Evolutionary conservation across 2,888 invertebrate species (phyloP).

Genomic region (Acanthoscelides obtectus): DNA sequence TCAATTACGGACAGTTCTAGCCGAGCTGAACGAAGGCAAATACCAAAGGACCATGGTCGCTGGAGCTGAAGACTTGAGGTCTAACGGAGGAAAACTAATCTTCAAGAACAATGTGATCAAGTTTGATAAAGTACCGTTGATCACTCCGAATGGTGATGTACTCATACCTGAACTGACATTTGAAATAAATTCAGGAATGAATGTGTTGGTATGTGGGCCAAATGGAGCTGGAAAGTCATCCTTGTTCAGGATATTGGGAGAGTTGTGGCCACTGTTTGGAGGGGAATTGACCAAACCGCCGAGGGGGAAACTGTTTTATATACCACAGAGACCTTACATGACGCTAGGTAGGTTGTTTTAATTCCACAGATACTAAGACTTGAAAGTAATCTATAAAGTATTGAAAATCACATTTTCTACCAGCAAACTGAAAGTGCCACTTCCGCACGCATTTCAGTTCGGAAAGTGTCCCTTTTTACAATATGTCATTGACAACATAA

Average conservation of each 20-base stretch:
- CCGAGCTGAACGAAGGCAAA: slow-evolving; percentile 75
- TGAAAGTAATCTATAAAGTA: too few species aligned
- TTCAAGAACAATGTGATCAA: slow-evolving; percentile 85
- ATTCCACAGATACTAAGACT: too few species aligned
- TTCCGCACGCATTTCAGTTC: too few species aligned
- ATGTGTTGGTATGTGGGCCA: slow-evolving; percentile 96
- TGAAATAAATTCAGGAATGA: slow-evolving; percentile 85
- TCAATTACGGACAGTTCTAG: slow-evolving; percentile 78
- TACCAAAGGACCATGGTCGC: slow-evolving; percentile 64
- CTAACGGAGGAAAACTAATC: slow-evolving; percentile 75
- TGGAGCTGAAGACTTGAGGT: slow-evolving; percentile 46
- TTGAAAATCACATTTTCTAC: too few species aligned
- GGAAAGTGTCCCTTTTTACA: too few species aligned
- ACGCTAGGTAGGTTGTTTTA: slow-evolving; percentile 54
- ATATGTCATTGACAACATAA: too few species aligned
- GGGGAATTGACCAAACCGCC: slow-evolving; percentile 94
- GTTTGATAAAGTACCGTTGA: slow-evolving; percentile 89
- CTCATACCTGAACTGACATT: slow-evolving; percentile 84
- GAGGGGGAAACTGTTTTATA: slow-evolving; percentile 91
- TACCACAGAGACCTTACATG: slow-evolving; percentile 98
- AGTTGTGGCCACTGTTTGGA: slow-evolving; percentile 93
- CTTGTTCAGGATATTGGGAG: slow-evolving; percentile 92
- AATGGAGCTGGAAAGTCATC: slow-evolving; percentile 99
- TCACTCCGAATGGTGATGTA: slow-evolving; percentile 97
- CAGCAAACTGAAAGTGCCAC: too few species aligned